Base-by-base conservation (phyloP, 1,140 invertebrate genomes). In the Drosophila parvula region DNA sequence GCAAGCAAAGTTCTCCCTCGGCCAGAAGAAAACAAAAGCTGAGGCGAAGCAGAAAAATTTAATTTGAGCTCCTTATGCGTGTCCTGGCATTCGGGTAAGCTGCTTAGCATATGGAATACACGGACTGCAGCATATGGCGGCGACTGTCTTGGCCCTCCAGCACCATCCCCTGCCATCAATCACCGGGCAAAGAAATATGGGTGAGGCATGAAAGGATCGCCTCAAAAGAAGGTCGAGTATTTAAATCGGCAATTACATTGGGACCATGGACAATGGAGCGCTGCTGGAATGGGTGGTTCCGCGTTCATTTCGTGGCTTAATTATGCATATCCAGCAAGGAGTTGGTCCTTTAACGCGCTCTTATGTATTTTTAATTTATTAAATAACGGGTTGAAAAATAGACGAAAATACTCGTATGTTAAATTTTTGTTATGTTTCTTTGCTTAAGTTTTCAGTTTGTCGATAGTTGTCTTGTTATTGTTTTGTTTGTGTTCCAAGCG, bases 61-160 rank as follows among this genome's bases (percentile, higher is more conserved):
- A 86, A 86, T 88, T 88, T 88, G 34, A 67, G 82, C 82, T 88
- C 78, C 83, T 86, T 89, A 88, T 89, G 83, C 67, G 81, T 67
- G 79, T 73, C 68, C 61, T 77, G 64, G 59, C 53, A 71, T 51
- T 59, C 45, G 30, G 62, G 63, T 83, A 83, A 83, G 83, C 83
- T 80, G 84, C 84, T 88, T 88, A 88, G 84, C 74, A 69, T 44
- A 61, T 40, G 68, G 79, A 44, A 61, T 14, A 50, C 30, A 56
- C 22, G 63, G 32, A 56, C 51, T 38, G 51, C 34, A 32, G 28
- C 51, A 58, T 67, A 76, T 65, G 73, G 51, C 44, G 32, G 34
- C 44, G 67, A 74, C 67, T 74, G 47, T 27, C 45, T 34, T 32
- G 56, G 55, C 11, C 55, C 57, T 18, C 2, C 38, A 55, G 51